These are phyloP conservation scores for Erithacus rubecula DNA, from an alignment of 2,797 vertebrate genomes.

Conservation along the genomic window DNA sequence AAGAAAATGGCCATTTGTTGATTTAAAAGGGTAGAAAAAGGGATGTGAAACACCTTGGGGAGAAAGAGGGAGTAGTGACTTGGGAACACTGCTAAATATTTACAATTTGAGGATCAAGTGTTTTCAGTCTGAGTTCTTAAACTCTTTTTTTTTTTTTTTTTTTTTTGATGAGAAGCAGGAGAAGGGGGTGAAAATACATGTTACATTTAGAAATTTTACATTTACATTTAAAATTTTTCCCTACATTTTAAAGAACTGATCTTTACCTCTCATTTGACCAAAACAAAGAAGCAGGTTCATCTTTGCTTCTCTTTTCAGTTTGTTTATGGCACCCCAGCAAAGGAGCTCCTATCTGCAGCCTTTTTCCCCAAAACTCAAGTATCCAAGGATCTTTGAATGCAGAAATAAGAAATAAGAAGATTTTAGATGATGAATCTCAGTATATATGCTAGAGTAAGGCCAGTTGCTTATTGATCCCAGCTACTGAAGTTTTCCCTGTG, in stretches of 20 bases:
- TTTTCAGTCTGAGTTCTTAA: not conserved
- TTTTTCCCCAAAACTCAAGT: not conserved
- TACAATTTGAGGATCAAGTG: not conserved
- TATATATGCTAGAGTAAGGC: not conserved
- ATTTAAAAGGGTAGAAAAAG: not conserved
- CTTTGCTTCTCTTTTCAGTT: not conserved
- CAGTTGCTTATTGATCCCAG: not conserved
- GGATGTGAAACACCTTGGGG: not conserved
- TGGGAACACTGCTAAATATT: not conserved
- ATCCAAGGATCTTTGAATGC: not conserved
- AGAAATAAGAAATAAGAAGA: not conserved
- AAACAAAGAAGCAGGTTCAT: not conserved
- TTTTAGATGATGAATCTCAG: not conserved
- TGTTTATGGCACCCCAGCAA: not conserved
- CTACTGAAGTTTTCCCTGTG: conserved; percentile 2
- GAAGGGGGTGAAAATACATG: not conserved
- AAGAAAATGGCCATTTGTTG: not conserved
- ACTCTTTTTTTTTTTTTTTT: not conserved
- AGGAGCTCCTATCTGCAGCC: not conserved
- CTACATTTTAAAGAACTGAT: not conserved
- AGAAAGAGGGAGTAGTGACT: not conserved
- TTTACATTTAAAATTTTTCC: not conserved
- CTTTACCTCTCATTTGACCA: not conserved
- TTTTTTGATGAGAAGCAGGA: not conserved
- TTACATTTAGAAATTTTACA: no score